Percentiles rank a stretch among this genome's conserved stretches.
phyloP scores from a whole-genome alignment of 2,797 vertebrate species.

The Sparus aurata region DNA sequence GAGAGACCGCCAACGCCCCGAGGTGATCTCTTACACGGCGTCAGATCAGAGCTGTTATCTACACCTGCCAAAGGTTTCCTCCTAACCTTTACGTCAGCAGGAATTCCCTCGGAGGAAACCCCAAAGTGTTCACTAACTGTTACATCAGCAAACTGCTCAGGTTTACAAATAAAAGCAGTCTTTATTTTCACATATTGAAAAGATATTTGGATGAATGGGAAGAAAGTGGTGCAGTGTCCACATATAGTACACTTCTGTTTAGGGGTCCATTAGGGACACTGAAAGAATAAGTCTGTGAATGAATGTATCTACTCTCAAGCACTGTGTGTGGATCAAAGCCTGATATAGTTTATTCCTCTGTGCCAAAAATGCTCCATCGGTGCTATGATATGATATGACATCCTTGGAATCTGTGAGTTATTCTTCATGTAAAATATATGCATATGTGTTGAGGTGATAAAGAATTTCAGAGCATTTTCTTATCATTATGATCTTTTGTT shows the following conservation, averaged over 20 bases:
- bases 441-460: background rate
- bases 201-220: background rate
- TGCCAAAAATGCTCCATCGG: background rate
- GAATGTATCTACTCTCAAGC: background rate
- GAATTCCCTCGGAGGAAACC: slow-evolving; percentile 66
- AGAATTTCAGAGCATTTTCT: background rate
- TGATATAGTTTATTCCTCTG: background rate
- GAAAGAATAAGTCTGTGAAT: background rate
- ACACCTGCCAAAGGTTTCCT: slow-evolving; percentile 39
- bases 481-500: background rate
- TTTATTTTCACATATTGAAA: background rate
- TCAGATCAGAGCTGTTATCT: slow-evolving; percentile 62
- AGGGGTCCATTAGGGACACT: too few relatives aligned
- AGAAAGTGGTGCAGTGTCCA: too few relatives aligned
- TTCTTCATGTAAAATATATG: background rate
- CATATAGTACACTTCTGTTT: background rate
- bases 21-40: slow-evolving; percentile 21
- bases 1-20: slow-evolving; percentile 26
- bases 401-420: too few relatives aligned
- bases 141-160: slow-evolving; percentile 1
- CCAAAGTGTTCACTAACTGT: background rate
- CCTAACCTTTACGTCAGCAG: slow-evolving; percentile 62
- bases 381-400: too few relatives aligned
- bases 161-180: slow-evolving; percentile 2
- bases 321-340: background rate